Base-by-base conservation (phyloP, 1,140 invertebrate genomes). In the Hypsibius dujardini region DNA sequence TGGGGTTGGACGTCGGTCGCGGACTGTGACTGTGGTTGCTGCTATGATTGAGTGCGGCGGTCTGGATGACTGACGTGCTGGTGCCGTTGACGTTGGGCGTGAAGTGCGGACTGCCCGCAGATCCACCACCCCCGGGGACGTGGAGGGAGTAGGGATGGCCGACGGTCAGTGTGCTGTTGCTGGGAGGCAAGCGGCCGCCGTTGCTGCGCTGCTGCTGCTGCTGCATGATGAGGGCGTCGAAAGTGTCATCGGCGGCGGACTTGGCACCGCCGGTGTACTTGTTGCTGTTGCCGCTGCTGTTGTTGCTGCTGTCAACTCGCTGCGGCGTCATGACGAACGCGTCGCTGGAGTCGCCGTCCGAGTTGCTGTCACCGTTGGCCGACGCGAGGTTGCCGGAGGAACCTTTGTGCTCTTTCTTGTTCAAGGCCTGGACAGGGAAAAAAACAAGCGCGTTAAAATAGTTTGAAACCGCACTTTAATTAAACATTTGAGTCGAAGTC, bases 361-460 rank as follows among this genome's bases (percentile, higher is more conserved):
- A 67, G 42, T 67, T 42, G 3, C 7, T 14, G 62, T 67, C 62
- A 14, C 62, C 62, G 42, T 67, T 67, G 42, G 62, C 62, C 7
- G 62, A 14, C 7, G 3, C 3, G 3, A 7, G 7, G 3, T 7
- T 42, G 42, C 62, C 62, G 3, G 62, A 67, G 12, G 7, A 7
- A 42, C 62, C 42, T 42, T 67, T 67, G 62, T 67, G 7, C 42
- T 67, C 62, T 42, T 67, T 67, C 42, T 67, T 67, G 45, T 67
- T 67, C 42, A 67, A 42, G 12, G 62, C 62, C 62, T 67, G n/a
- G n/a, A 56, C n/a, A n/a, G n/a, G n/a, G n/a, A n/a, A n/a, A n/a
- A n/a, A n/a, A n/a, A n/a, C n/a, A n/a, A n/a, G n/a, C n/a, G n/a
- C n/a, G n/a, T n/a, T n/a, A n/a, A n/a, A n/a, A n/a, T n/a, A n/a